phyloP scores from a whole-genome alignment of 2,888 invertebrate genomes.

The Mantis religiosa region DNA sequence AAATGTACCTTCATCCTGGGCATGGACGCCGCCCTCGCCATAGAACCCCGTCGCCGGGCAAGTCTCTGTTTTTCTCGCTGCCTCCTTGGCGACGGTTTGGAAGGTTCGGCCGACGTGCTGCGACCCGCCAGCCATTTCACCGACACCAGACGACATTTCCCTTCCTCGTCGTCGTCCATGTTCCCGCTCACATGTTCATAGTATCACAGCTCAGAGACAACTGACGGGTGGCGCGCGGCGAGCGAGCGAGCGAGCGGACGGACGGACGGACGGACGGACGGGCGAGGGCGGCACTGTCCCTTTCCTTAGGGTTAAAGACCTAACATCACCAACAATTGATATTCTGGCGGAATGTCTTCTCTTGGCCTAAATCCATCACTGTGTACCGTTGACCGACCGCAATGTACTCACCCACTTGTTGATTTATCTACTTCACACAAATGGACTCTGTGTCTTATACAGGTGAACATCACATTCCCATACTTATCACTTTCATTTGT shows the following conservation, averaged over 20 bases:
- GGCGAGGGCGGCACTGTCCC: neutral
- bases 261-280: too few species aligned
- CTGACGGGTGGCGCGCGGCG: too few species aligned
- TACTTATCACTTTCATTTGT: too few species aligned
- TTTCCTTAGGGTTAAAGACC: neutral
- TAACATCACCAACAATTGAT: neutral
- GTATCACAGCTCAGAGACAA: neutral
- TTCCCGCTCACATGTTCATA: neutral
- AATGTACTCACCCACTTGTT: neutral
- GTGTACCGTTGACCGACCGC: neutral
- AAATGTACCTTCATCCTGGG: constrained; percentile 40
- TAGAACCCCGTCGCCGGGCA: constrained; percentile 42
- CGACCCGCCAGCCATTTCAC: constrained; percentile 25
- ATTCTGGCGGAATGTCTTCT: neutral
- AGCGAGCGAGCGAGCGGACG: too few species aligned
- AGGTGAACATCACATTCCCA: too few species aligned
- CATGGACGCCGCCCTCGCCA: constrained; percentile 45
- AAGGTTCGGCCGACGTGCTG: neutral
- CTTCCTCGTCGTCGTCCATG: constrained; percentile 33
- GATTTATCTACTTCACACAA: too few species aligned
- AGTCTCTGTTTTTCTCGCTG: constrained; percentile 44
- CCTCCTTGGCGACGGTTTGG: neutral
- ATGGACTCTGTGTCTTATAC: too few species aligned
- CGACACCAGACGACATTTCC: constrained; percentile 30
- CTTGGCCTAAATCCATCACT: neutral